A percentile compares a stretch with the other conserved stretches of the same genome.
These are phyloP conservation scores for Phataginus tricuspis DNA, from an alignment of 2,797 vertebrate genomes.

Conservation along the genomic window DNA sequence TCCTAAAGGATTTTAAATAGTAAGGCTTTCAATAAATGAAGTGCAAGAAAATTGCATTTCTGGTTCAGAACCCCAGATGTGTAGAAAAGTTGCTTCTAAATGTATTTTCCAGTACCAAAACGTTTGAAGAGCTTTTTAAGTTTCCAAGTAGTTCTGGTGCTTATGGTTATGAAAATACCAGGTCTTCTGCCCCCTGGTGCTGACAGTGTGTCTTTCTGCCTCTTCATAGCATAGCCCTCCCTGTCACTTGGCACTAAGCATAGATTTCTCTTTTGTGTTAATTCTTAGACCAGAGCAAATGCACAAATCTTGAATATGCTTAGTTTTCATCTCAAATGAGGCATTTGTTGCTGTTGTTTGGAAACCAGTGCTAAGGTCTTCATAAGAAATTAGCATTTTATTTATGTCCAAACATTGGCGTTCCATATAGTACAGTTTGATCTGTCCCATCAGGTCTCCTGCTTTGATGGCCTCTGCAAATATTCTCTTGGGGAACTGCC, in stretches of 20 bases:
- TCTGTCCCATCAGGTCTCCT: background rate
- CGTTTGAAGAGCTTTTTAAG: conserved; percentile 14
- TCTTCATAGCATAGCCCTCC: background rate
- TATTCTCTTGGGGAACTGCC: background rate
- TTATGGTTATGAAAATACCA: background rate
- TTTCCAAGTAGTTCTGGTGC: background rate
- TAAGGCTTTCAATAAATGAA: background rate
- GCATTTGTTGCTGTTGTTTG: background rate
- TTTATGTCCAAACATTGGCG: background rate
- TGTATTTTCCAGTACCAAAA: background rate
- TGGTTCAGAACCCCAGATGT: background rate
- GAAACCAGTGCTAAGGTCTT: conserved; percentile 19
- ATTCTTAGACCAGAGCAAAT: background rate
- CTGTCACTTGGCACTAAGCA: background rate
- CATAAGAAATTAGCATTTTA: conserved; percentile 39
- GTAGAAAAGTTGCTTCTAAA: conserved; percentile 32
- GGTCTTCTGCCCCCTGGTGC: background rate
- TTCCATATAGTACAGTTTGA: background rate
- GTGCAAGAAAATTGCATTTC: conserved; percentile 22
- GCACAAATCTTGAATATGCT: background rate
- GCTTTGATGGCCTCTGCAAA: background rate
- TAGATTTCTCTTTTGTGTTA: background rate
- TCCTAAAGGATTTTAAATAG: background rate
- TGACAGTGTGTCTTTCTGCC: background rate
- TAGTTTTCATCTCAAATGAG: conserved; percentile 13